Evolutionary conservation across 2,113 vertebrate species (phyloP).

Genomic region (Grallaria varia): DNA sequence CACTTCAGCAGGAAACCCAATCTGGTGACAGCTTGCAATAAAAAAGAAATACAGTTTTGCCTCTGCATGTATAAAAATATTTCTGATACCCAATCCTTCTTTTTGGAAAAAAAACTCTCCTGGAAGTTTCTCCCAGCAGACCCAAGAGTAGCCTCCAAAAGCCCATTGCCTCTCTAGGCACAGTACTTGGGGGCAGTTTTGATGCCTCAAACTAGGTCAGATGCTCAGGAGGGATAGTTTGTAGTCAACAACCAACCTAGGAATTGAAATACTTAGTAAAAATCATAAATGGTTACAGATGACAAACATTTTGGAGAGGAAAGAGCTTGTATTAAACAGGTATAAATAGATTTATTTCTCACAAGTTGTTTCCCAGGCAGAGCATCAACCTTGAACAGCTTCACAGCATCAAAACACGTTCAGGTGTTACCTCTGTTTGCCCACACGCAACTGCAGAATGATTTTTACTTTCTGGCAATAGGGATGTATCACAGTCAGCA

Average conservation of each 20-base stretch:
- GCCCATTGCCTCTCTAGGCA: neutral
- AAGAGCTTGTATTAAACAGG: neutral
- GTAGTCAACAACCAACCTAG: neutral
- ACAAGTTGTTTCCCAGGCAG: neutral
- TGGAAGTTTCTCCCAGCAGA: neutral
- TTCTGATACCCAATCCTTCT: neutral
- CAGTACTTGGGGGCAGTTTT: neutral
- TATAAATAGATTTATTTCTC: neutral
- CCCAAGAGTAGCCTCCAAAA: neutral
- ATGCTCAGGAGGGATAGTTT: neutral
- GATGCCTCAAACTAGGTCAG: constrained; percentile 61
- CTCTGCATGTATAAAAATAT: neutral
- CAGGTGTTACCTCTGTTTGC: neutral
- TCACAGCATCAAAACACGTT: fast-evolving
- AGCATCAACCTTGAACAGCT: neutral
- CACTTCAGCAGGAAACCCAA: constrained; percentile 8
- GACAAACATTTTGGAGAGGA: neutral
- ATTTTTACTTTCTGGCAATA: neutral
- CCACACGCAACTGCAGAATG: neutral
- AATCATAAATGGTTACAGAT: neutral
- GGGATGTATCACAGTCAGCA: neutral
- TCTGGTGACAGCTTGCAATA: neutral
- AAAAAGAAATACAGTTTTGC: neutral
- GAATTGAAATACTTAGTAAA: neutral
- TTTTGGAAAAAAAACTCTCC: neutral